Evolutionary conservation across 2,797 vertebrate species (phyloP), one percentile per base, ranked within the genome.

Genomic region (Agapornis canus): DNA sequence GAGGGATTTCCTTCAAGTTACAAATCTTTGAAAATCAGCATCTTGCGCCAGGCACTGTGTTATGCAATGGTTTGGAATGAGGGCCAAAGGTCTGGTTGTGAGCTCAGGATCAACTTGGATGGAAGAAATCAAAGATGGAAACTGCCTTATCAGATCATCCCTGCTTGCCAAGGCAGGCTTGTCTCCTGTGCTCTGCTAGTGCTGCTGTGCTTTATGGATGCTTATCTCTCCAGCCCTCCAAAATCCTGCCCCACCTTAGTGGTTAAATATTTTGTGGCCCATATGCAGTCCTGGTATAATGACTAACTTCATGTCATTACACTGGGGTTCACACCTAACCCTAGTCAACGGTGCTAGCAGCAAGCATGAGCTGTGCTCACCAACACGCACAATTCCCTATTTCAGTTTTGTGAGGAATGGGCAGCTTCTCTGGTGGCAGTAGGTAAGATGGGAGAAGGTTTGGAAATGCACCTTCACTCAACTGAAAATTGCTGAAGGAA

Each of bases 1-100:
- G 59, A 94, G 59, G 77, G 85, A 94, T 96, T 96, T 95, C 89
- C 73, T 94, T 90, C 90, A 80, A 89, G 90, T 89, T 32, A 84
- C 70, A 86, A 84, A 86, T 82, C 60, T 91, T 70, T 48, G 52
- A 91, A 95, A 91, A 88, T 82, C 85, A 68, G 37, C 51, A 10
- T 82, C 51, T 84, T 68, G 32, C 0, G 6, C 89, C 54, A 81
- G 87, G 65, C 31, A 0, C 76, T 52, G 40, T 26, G 4, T 94
- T 93, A 73, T 11, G 37, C 82, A 83, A 17, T 0, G 0, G 47
- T 49, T 72, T 86, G 82, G 70, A 92, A 83, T 0, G 3, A 63
- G 23, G 60, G 35, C 73, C 59, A 29, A 65, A 81, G 69, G 59
- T 91, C 91, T 88, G 80, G 56, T 83, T 0, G 0, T 65, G 49